Conservation (phyloP, 2,888 invertebrate genomes). For the Furcula furcula region DNA sequence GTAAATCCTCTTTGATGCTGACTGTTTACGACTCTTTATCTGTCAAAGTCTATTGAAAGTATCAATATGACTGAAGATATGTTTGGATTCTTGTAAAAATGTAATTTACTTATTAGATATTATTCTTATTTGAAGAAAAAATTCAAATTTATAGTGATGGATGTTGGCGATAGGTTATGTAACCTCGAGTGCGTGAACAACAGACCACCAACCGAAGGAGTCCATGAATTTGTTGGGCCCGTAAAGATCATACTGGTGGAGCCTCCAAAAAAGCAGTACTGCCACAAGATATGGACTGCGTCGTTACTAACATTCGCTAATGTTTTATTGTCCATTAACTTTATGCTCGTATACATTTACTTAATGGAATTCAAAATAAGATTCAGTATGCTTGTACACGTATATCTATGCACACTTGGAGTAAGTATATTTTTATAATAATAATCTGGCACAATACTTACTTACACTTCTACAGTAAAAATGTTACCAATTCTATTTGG, state of each 20-base stretch:
- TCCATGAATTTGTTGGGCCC: conserved; percentile 51
- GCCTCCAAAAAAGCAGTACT: conserved; percentile 31
- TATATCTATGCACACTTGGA: conserved; percentile 49
- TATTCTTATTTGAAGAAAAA: not conserved
- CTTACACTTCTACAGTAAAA: too few relatives aligned
- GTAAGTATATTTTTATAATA: conserved; percentile 34
- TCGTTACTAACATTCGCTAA: conserved; percentile 38
- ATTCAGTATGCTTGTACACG: conserved; percentile 34
- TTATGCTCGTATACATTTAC: conserved; percentile 37
- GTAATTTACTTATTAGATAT: too few relatives aligned
- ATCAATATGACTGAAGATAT: too few relatives aligned
- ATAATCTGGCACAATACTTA: too few relatives aligned
- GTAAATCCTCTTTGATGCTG: too few relatives aligned
- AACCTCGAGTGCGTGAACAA: conserved; percentile 42
- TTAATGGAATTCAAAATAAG: conserved; percentile 30
- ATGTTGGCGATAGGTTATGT: conserved; percentile 26
- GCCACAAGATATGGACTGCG: conserved; percentile 30
- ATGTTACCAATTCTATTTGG: too few relatives aligned
- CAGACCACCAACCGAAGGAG: conserved; percentile 8
- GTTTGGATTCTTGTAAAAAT: too few relatives aligned
- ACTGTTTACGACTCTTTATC: too few relatives aligned
- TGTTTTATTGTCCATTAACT: conserved; percentile 41
- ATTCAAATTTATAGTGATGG: conserved; percentile 1
- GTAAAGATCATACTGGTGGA: conserved; percentile 59
- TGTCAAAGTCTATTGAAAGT: too few relatives aligned